Evolutionary conservation across 2,888 invertebrate species (phyloP), one percentile per base, ranked within the genome.

Genomic region (Sesia bembeciformis): DNA sequence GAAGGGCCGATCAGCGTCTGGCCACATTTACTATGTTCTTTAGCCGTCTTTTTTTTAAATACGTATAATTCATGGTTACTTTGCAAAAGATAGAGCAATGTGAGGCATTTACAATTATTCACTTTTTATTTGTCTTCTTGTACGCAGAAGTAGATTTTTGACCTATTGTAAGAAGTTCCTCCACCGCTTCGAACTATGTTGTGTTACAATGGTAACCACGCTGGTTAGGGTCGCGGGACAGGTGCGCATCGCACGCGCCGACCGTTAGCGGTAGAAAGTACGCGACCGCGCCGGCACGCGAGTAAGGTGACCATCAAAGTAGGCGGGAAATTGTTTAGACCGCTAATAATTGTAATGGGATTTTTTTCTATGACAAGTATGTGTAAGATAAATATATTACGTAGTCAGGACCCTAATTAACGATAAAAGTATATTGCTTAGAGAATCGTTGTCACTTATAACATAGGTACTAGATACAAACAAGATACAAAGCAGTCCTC

Each of bases 201-300:
- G 46, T 46, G 23, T 23, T 38, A 38, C 50, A 72, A 78, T 73
- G 69, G 63, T 72, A 76, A 75, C 74, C 75, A 75, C 74, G 60
- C 65, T 62, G 66, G 68, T 68, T 65, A 72, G 78, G 84, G 81
- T 81, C 81, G 76, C 74, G 74, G 68, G 87, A 86, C 88, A 88
- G 89, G 88, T 88, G 88, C 76, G 60, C 59, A 67, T 78, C 83
- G 88, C 88, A 88, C 88, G 88, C 87, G 88, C 77, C 87, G 82
- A 88, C 89, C 89, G 88, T 88, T 89, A 88, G 83, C 82, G 74
- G 85, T 88, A 88, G 88, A 89, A 89, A 89, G 89, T 86, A 80
- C 86, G 88, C 86, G 81, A 83, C 81, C 84, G 84, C 85, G 74
- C 72, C 73, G 84, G 86, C 89, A 88, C 86, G 89, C 89, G 81